Evolutionary conservation across 2,797 vertebrate species (phyloP).

Genomic region (Acrossocheilus fasciatus): DNA sequence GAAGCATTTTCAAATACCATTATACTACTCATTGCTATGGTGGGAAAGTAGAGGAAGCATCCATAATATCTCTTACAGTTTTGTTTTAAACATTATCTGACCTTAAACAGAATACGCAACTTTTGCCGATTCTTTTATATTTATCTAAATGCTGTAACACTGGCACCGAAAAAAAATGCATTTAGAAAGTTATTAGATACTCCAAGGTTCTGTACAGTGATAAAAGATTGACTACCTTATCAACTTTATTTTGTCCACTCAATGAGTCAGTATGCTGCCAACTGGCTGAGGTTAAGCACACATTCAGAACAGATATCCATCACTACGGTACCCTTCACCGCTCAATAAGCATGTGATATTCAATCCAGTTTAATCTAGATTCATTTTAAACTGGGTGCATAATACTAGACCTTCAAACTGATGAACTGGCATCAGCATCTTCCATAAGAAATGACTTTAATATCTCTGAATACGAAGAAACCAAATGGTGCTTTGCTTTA

Average conservation of each 20-base stretch:
- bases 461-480: neutral
- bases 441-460: constrained; percentile 4
- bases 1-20: constrained; percentile 31
- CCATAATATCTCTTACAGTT: neutral
- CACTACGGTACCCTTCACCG: constrained; percentile 47
- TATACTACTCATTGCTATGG: neutral
- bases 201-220: neutral
- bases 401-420: neutral
- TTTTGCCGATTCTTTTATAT: neutral
- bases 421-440: neutral
- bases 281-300: constrained; percentile 26
- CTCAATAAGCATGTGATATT: constrained; percentile 57
- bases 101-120: neutral
- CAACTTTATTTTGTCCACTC: constrained; percentile 17
- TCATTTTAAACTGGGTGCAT: neutral
- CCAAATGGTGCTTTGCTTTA: neutral
- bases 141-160: neutral
- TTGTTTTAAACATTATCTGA: neutral
- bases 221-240: constrained; percentile 11
- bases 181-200: constrained; percentile 5
- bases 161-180: neutral
- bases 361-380: constrained; percentile 51
- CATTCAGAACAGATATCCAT: constrained; percentile 40
- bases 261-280: constrained; percentile 22
- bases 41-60: constrained; percentile 8